phyloP scores from a whole-genome alignment of 2,888 invertebrate genomes.

The Rapana venosa region DNA sequence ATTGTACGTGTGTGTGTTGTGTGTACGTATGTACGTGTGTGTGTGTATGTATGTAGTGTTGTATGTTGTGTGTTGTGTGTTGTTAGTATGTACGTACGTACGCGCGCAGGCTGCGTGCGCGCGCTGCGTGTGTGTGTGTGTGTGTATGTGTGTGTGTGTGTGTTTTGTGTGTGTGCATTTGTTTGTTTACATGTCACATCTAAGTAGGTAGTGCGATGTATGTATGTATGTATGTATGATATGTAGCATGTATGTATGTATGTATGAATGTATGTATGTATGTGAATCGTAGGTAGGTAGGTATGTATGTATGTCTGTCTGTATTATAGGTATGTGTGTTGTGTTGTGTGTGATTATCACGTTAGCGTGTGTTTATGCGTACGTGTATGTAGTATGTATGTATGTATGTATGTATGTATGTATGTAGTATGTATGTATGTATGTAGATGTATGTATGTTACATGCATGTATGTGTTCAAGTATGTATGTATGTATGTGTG shows the following conservation, averaged over 20 bases:
- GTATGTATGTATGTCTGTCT: not conserved
- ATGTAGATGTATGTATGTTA: not conserved
- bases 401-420: not conserved
- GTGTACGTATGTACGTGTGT: not conserved
- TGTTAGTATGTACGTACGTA: too few species aligned
- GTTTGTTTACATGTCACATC: too few species aligned
- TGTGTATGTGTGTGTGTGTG: not conserved
- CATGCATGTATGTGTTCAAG: not conserved
- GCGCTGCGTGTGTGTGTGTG: not conserved
- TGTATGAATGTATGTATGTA: not conserved
- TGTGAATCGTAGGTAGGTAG: not conserved
- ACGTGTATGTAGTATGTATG: too few species aligned
- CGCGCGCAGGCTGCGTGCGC: too few species aligned
- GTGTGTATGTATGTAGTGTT: too few species aligned
- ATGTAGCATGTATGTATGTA: not conserved
- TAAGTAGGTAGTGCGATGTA: not conserved
- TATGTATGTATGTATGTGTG: not conserved
- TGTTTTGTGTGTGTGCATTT: too few species aligned
- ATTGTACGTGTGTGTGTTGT: not conserved
- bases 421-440: conserved; percentile 2
- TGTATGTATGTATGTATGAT: too few species aligned
- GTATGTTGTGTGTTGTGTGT: too few species aligned
- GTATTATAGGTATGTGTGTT: not conserved
- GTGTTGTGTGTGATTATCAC: not conserved
- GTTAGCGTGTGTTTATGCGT: too few species aligned